phyloP scores from a whole-genome alignment of 2,888 invertebrate genomes.

The Thera obeliscata region DNA sequence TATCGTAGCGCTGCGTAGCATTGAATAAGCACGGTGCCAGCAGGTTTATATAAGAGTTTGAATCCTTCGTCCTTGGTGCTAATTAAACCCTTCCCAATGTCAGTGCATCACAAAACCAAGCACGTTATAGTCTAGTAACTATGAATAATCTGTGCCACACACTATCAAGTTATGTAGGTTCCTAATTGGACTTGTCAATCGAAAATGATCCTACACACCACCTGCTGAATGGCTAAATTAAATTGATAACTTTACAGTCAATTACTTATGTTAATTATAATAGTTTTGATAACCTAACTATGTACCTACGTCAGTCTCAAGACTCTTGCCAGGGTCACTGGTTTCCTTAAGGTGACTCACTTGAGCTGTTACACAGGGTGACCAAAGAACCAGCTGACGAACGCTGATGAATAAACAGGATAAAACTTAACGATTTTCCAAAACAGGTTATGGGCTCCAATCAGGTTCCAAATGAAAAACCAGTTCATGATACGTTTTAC shows the following conservation, averaged over 20 bases:
- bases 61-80: neutral
- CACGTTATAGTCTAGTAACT: conserved; percentile 4
- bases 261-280: neutral
- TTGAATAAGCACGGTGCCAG: neutral
- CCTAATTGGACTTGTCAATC: neutral
- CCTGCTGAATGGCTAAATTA: neutral
- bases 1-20: neutral
- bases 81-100: neutral
- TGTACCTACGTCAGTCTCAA: neutral
- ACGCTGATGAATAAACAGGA: neutral
- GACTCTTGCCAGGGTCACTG: neutral
- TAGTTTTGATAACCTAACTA: neutral
- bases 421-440: neutral
- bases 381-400: neutral
- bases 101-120: conserved; percentile 4
- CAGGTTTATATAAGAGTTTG: neutral
- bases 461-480: neutral
- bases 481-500: neutral
- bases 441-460: neutral
- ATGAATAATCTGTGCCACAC: neutral
- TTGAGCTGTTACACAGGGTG: neutral
- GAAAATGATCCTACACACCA: neutral
- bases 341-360: neutral
- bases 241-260: neutral
- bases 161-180: neutral